Evolutionary conservation across 2,888 invertebrate species (phyloP), one percentile per base, ranked within the genome.

Genomic region (Ectemnius lituratus): DNA sequence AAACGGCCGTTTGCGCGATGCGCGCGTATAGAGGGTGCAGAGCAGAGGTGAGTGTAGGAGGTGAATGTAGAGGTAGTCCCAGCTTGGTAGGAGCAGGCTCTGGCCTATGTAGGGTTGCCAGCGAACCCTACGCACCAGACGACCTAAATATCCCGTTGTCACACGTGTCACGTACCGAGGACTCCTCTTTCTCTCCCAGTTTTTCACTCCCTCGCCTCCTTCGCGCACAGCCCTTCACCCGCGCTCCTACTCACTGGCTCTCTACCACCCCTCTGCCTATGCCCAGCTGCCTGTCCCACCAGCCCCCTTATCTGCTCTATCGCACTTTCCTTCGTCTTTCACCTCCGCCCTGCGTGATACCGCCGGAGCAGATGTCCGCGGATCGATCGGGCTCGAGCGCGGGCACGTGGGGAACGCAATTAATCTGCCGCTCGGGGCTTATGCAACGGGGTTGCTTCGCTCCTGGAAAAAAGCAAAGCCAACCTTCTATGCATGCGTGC

Each of bases 151-250:
- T 62, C 74, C 59, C 62, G 49, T 72, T 59, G 65, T 46, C 56
- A 74, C 57, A 57, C 75, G 28, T 46, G 74, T 80, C 80, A 78
- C 78, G 69, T 75, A 71, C 58, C 37, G 52, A 14, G 27, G 20
- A 27, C 72, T 69, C 64, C 65, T 67, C 67, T 60, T 70, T 63
- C 67, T 60, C 68, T 63, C 73, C 71, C 70, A 70, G 67, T 45
- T 70, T 58, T 70, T 70, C 52, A 52, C 52, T 52, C 16, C n/a
- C 52, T 52, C 52, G n/a, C 52, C 16, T 52, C 16, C 52, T 16
- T 61, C 56, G 57, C 71, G 37, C 52, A 28, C 52, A 28, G 57
- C 49, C 67, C 49, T 14, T 56, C 37, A 8, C 28, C 8, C 0
- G 3, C 28, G 4, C 8, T 4, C 28, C 20, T 20, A 20, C 14